Evolutionary conservation across 2,888 invertebrate species (phyloP).

Genomic region (Agonopterix arenella): DNA sequence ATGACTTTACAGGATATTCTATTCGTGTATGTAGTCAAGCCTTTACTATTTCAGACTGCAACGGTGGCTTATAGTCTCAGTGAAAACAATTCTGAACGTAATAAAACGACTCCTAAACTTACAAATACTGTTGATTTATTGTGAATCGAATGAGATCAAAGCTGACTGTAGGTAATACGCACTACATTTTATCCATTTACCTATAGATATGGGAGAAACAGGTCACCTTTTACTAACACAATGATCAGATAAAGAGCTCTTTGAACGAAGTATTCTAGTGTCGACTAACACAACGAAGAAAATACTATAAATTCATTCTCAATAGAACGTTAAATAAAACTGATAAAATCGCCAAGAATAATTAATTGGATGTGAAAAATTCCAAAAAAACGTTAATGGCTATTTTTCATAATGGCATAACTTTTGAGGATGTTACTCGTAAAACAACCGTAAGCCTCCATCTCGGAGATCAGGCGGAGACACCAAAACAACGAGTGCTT

Average conservation of each 20-base stretch:
- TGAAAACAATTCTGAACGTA: conserved; percentile 22
- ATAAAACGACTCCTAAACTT: conserved; percentile 20
- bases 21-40: too few species aligned
- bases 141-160: background rate
- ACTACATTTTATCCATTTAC: too few species aligned
- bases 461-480: background rate
- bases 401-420: background rate
- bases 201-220: too few species aligned
- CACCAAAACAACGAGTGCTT: conserved; percentile 23
- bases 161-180: background rate
- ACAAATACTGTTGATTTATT: conserved; percentile 15
- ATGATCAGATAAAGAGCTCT: too few species aligned
- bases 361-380: background rate
- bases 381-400: conserved; percentile 1
- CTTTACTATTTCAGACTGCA: too few species aligned
- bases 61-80: conserved; percentile 12
- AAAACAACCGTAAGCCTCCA: conserved; percentile 10
- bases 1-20: too few species aligned
- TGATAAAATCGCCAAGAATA: background rate
- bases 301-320: too few species aligned
- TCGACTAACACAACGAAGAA: too few species aligned
- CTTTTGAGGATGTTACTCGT: conserved; percentile 5
- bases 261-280: background rate
- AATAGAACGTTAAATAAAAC: too few species aligned
- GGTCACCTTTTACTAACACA: too few species aligned